phyloP scores from a whole-genome alignment of 2,888 invertebrate species.

The Phaedon cochleariae region DNA sequence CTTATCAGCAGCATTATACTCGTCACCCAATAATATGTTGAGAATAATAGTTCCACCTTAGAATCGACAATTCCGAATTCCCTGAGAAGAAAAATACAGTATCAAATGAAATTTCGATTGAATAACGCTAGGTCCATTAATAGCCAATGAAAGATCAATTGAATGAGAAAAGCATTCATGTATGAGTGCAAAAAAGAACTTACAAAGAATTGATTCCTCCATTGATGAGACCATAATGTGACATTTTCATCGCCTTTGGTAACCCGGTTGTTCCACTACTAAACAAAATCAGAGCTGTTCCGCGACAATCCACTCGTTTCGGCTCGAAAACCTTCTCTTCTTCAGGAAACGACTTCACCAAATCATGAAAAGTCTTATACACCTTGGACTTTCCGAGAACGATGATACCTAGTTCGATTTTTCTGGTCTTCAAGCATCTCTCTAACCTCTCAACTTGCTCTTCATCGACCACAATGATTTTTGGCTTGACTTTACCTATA shows the following conservation, averaged over 20 bases:
- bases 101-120: too few relatives aligned
- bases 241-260: constrained; percentile 51
- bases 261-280: constrained; percentile 55
- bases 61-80: too few relatives aligned
- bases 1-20: too few relatives aligned
- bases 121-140: too few relatives aligned
- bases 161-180: too few relatives aligned
- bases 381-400: constrained; percentile 42
- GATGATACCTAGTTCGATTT: constrained; percentile 40
- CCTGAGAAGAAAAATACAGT: too few relatives aligned
- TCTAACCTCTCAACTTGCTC: constrained; percentile 37
- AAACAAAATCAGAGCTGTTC: constrained; percentile 50
- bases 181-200: too few relatives aligned
- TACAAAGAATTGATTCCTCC: neutral
- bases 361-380: constrained; percentile 33
- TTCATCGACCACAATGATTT: constrained; percentile 45
- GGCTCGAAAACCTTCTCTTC: constrained; percentile 43
- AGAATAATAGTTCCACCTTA: too few relatives aligned
- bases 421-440: constrained; percentile 31
- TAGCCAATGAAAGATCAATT: too few relatives aligned
- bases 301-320: constrained; percentile 25
- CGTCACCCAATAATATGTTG: too few relatives aligned
- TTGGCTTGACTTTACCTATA: constrained; percentile 44
- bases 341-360: neutral
- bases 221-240: constrained; percentile 27